Conservation (phyloP, 2,888 invertebrate genomes). For the Branchipolynoe longqiensis region DNA sequence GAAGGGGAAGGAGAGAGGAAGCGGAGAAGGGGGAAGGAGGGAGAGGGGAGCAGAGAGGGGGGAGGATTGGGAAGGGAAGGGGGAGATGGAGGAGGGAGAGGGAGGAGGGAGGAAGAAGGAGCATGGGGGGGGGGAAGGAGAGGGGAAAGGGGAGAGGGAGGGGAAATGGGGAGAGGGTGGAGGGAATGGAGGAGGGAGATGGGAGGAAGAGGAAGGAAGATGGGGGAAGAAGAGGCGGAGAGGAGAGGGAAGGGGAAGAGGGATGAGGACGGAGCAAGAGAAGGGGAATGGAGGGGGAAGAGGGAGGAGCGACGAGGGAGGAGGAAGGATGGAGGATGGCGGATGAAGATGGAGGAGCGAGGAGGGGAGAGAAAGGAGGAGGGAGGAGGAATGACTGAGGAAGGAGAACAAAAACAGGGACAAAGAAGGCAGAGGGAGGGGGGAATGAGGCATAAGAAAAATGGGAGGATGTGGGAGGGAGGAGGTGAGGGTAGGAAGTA, state of each 20-base stretch:
- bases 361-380: too few relatives aligned
- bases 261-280: neutral
- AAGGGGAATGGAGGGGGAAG: neutral
- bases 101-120: neutral
- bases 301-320: too few relatives aligned
- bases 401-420: neutral
- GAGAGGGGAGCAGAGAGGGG: too few relatives aligned
- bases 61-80: too few relatives aligned
- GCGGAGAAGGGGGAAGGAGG: too few relatives aligned
- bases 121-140: neutral
- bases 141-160: neutral
- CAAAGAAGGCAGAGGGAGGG: too few relatives aligned
- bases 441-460: too few relatives aligned
- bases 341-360: neutral
- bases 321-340: neutral
- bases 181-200: conserved; percentile 9
- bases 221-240: neutral
- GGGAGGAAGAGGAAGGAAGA: neutral
- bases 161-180: neutral
- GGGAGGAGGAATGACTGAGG: too few relatives aligned
- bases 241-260: neutral
- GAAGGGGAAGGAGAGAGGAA: too few relatives aligned
- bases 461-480: too few relatives aligned
- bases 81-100: neutral
- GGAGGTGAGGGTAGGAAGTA: too few relatives aligned